These are phyloP conservation scores for Drosophila anomelani DNA, from an alignment of 2,888 invertebrate species.

Conservation along the genomic window DNA sequence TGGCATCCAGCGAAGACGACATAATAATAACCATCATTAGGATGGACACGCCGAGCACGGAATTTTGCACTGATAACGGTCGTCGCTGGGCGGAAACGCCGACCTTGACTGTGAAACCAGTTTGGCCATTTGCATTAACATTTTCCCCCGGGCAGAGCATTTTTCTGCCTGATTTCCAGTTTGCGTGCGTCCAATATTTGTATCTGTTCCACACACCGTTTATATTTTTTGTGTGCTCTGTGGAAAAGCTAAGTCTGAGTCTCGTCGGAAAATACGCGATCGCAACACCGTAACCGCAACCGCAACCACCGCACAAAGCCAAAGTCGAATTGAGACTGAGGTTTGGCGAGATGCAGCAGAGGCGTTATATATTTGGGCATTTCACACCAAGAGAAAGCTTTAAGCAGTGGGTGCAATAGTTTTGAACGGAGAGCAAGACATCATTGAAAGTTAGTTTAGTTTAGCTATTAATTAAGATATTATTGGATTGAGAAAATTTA, in stretches of 20 bases:
- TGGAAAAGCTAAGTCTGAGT: slow-evolving; percentile 23
- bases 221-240: slow-evolving; percentile 10
- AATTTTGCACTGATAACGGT: slow-evolving; percentile 54
- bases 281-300: slow-evolving; percentile 9
- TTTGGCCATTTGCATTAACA: slow-evolving; percentile 67
- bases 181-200: slow-evolving; percentile 38
- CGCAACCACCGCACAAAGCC: slow-evolving; percentile 28
- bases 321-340: slow-evolving; percentile 62
- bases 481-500: not conserved
- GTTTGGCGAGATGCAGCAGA: slow-evolving; percentile 42
- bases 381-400: slow-evolving; percentile 49
- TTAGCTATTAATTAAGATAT: not conserved
- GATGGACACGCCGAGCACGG: slow-evolving; percentile 35
- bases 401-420: slow-evolving; percentile 26
- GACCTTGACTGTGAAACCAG: slow-evolving; percentile 82
- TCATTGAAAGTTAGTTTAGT: not conserved
- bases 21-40: slow-evolving; percentile 62
- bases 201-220: slow-evolving; percentile 11
- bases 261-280: slow-evolving; percentile 23
- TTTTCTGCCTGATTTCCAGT: slow-evolving; percentile 56
- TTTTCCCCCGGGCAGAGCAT: slow-evolving; percentile 68
- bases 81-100: slow-evolving; percentile 56
- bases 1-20: slow-evolving; percentile 64
- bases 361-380: slow-evolving; percentile 63
- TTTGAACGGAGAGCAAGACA: not conserved